Base-by-base conservation (phyloP, 1,140 invertebrate genomes). In the Whitmania pigra region DNA sequence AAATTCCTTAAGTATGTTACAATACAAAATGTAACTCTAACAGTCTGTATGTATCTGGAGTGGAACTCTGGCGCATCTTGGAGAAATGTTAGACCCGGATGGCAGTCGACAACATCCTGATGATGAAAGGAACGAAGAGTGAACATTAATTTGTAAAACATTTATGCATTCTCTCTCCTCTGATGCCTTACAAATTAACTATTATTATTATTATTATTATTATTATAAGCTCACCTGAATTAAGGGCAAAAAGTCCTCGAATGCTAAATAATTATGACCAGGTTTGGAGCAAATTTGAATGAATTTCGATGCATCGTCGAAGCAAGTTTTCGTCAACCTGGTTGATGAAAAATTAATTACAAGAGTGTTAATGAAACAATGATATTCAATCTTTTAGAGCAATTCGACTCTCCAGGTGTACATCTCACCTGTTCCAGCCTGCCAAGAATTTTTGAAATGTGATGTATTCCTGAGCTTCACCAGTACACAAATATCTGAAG, bases 91-190 rank as follows among this genome's bases (percentile, higher is more conserved):
- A 99, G 85, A 63, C 96, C 96, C 5, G 96, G 95, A 86, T 99
- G 95, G n/a, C 94, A 94, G 80, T 99, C 94, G 29, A 99, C 94
- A 1, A 99, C 92, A 84, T 99, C 97, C 84, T 98, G 91, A 60
- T 95, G 68, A 71, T 40, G 57, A 57, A 74, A 66, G 25, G 53
- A 4, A 7, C n/a, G 9, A 67, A 67, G 36, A 74, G 40, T 40
- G 36, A 29, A 31, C 29, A 27, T 29, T 20, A 27, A 54, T 20
- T 27, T 49, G 7, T 27, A 40, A 43, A 67, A 72, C n/a, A 29
- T 22, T 71, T n/a, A 36, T 15, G 1, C 53, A 53, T n/a, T 18
- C 29, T n/a, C n/a, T n/a, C n/a, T n/a, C n/a, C n/a, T n/a, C n/a
- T n/a, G n/a, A n/a, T n/a, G n/a, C n/a, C n/a, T n/a, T n/a, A n/a